Conservation (phyloP, 2,888 invertebrate species). For the Drosophila testacea region DNA sequence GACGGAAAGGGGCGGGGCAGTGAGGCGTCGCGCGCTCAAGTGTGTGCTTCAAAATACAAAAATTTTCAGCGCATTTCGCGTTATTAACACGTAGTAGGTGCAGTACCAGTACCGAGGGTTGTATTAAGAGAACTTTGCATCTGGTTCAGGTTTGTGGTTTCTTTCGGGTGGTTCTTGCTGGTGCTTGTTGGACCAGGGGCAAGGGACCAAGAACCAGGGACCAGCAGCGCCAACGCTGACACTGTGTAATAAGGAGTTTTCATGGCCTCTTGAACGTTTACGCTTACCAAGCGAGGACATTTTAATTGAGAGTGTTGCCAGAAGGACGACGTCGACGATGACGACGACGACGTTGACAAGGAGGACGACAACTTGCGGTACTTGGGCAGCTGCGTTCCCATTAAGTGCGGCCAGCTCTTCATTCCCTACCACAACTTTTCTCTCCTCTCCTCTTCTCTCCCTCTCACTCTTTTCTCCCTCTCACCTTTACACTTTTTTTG, state of each 20-base stretch:
- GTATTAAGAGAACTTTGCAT: constrained; percentile 37
- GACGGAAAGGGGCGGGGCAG: constrained; percentile 35
- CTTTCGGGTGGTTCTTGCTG: constrained; percentile 44
- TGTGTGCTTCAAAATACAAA: constrained; percentile 75
- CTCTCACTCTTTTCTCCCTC: constrained; percentile 7
- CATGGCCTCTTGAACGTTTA: constrained; percentile 81
- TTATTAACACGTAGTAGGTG: constrained; percentile 79
- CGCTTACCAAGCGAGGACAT: constrained; percentile 81
- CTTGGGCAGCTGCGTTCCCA: constrained; percentile 77
- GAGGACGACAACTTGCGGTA: constrained; percentile 67
- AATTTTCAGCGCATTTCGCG: constrained; percentile 78
- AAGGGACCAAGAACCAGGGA: constrained; percentile 6
- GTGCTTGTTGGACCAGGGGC: constrained; percentile 25
- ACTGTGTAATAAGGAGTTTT: constrained; percentile 81
- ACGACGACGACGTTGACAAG: constrained; percentile 45
- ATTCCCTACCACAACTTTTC: constrained; percentile 4
- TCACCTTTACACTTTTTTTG: constrained; percentile 19
- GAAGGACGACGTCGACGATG: constrained; percentile 63
- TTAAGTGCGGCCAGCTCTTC: constrained; percentile 71
- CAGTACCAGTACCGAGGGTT: constrained; percentile 41
- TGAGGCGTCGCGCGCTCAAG: constrained; percentile 72
- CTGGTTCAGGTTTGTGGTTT: constrained; percentile 17
- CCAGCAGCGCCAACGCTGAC: constrained; percentile 53
- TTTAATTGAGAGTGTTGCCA: constrained; percentile 81
- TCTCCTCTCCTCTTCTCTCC: background rate